Base-by-base conservation (phyloP, 2,888 invertebrate genomes). In the Notocelia uddmanniana region DNA sequence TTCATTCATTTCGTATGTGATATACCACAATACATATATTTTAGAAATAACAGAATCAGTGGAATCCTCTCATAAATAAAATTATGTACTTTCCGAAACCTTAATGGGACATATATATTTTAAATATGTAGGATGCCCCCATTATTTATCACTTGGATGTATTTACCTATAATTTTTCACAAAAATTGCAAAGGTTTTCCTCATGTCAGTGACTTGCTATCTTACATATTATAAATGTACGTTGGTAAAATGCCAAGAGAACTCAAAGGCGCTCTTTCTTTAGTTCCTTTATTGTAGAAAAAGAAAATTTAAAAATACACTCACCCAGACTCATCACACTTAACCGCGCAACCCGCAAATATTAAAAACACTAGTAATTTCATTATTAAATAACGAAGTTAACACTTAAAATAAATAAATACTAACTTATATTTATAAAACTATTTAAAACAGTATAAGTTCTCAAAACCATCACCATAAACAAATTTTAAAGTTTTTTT, bases 261-360 rank as follows among this genome's bases (percentile, higher is more conserved):
- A 50, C 15, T 23, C n/a, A 64, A 58, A 48, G 57, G 18, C 41
- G 21, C 11, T 45, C 37, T 55, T 57, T 48, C 2, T 37, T 69
- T 23, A 55, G 50, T 57, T 23, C 31, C 11, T 63, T 26, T 21
- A 21, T 54, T 31, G 18, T 54, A n/a, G 8, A 21, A 26, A 19
- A 60, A 57, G 19, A 48, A n/a, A 19, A 18, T 41, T 45, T 45
- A 9, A 34, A 34, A 50, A 57, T 52, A 59, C 21, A 60, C 55
- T 69, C 54, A 75, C 75, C 66, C 67, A 13, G 68, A 19, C 11
- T 75, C 73, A 52, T 75, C 75, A n/a, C 73, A 73, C 21, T 68
- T 68, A n/a, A 75, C 74, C 45, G 73, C 69, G 54, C 52, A 75
- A 11, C 74, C 71, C 26, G 69, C 71, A 41, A 75, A 55, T 37